Evolutionary conservation across 2,888 invertebrate genomes (phyloP).

Genomic region (Phyllotreta cruciferae): DNA sequence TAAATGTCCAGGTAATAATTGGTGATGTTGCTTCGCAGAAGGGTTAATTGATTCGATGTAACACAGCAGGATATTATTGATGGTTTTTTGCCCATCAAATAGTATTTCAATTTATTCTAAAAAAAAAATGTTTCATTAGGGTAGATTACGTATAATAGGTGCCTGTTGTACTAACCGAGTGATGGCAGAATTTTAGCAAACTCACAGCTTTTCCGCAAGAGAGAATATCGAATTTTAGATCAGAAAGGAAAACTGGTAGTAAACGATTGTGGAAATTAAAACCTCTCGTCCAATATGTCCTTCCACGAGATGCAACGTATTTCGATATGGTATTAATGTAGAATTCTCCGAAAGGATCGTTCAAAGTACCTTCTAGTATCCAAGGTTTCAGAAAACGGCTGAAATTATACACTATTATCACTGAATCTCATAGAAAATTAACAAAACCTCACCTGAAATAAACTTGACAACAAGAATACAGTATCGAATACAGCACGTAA

Average conservation of each 20-base stretch:
- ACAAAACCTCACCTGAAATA: slow-evolving; percentile 54
- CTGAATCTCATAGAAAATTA: background rate
- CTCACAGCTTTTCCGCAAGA: slow-evolving; percentile 78
- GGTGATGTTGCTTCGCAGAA: slow-evolving; percentile 50
- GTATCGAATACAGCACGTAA: slow-evolving; percentile 63
- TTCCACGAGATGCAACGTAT: slow-evolving; percentile 68
- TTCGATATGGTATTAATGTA: slow-evolving; percentile 77
- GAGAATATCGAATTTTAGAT: slow-evolving; percentile 70
- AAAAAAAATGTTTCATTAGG: slow-evolving; percentile 18
- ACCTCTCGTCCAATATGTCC: slow-evolving; percentile 74
- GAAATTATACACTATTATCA: slow-evolving; percentile 31
- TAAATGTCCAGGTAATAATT: slow-evolving; percentile 55
- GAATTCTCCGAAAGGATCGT: slow-evolving; percentile 83
- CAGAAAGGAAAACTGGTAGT: slow-evolving; percentile 73
- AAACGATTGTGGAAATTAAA: slow-evolving; percentile 63
- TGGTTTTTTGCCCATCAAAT: slow-evolving; percentile 54
- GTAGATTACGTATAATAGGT: slow-evolving; percentile 2
- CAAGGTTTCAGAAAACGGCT: slow-evolving; percentile 78
- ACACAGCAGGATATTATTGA: slow-evolving; percentile 56
- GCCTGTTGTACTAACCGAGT: slow-evolving; percentile 64
- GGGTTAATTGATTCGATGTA: slow-evolving; percentile 51
- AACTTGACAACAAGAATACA: slow-evolving; percentile 58
- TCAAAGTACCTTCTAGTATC: slow-evolving; percentile 83
- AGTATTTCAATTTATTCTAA: slow-evolving; percentile 54
- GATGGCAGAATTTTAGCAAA: slow-evolving; percentile 73